Base-by-base conservation (phyloP, 2,888 invertebrate genomes). In the Podotricha telesiphe region DNA sequence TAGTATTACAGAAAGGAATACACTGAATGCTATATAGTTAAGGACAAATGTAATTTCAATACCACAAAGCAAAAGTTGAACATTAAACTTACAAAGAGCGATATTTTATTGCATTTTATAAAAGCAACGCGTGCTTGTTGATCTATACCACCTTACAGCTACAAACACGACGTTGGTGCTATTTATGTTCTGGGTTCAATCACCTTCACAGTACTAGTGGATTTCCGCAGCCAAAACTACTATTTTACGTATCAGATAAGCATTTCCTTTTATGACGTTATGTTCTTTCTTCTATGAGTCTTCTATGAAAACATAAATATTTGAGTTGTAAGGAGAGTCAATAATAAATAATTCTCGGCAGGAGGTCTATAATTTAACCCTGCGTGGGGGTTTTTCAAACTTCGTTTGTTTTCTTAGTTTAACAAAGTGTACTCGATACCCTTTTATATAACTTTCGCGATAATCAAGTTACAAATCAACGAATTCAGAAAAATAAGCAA, bases 111-210 rank as follows among this genome's bases (percentile, higher is more conserved):
- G 55, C 34, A 69, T 75, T 71, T 68, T 40, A 48, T 67, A 68
- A 59, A 61, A 58, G 64, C 65, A 61, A 70, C 67, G 67, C 67
- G 61, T 37, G 68, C 66, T 66, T 71, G 65, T 69, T 63, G 63
- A 73, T 73, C 63, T 68, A 58, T 47, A 68, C 69, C 68, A 73
- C 64, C 70, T 72, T 71, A 73, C 80, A 59, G 5, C n/a, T 59
- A 45, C 59, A 45, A 59, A 84, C 79, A 76, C 79, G 78, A 82
- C 82, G 81, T 77, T 81, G 73, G 77, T 77, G 82, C 84, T 91
- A 91, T 91, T 91, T 89, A 79, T 80, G 86, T 84, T 79, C 80
- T 59, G 82, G 82, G 91, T 91, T 91, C 89, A 89, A 79, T 85
- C 80, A 90, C 89, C 90, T 83, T 84, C 11, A 74, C 77, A 76